Percentiles rank a stretch among this genome's conserved stretches.
Conservation (phyloP, 2,888 invertebrate genomes). For the Pristionchus mayeri region DNA sequence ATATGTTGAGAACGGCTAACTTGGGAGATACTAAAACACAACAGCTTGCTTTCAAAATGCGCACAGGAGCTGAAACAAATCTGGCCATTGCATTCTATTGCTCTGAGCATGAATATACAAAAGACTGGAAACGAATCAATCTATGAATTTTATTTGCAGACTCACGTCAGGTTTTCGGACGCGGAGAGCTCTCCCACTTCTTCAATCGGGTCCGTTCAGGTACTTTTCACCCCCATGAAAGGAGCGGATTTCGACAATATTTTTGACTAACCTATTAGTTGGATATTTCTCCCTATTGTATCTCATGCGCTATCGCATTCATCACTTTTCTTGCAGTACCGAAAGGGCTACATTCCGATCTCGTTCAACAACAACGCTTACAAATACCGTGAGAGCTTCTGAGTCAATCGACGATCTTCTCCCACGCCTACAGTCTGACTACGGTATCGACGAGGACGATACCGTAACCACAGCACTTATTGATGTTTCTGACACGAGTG, state of each 20-base stretch:
- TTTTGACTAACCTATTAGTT: too few relatives aligned
- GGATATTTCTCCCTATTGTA: not conserved
- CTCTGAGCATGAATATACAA: too few relatives aligned
- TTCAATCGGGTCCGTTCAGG: conserved; percentile 37
- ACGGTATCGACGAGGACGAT: conserved; percentile 37
- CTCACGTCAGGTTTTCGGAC: conserved; percentile 29
- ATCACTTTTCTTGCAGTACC: not conserved
- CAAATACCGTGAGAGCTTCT: conserved; percentile 36
- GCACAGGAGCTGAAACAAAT: too few relatives aligned
- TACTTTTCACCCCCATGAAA: not conserved
- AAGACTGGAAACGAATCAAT: too few relatives aligned
- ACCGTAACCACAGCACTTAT: conserved; percentile 38
- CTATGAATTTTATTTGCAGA: not conserved
- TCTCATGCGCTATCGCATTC: not conserved
- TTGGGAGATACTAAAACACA: not conserved
- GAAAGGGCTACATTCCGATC: conserved; percentile 16
- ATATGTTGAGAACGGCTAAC: not conserved
- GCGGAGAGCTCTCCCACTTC: conserved; percentile 9
- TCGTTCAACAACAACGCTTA: conserved; percentile 10
- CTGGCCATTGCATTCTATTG: too few relatives aligned
- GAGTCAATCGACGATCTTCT: not conserved
- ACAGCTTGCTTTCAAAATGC: not conserved
- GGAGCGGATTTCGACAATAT: too few relatives aligned
- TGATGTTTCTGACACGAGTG: not conserved
- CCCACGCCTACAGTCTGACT: not conserved